Evolutionary conservation across 2,113 vertebrate genomes (phyloP), one percentile per base, ranked within the genome.

Genomic region (Connochaetes taurinus): DNA sequence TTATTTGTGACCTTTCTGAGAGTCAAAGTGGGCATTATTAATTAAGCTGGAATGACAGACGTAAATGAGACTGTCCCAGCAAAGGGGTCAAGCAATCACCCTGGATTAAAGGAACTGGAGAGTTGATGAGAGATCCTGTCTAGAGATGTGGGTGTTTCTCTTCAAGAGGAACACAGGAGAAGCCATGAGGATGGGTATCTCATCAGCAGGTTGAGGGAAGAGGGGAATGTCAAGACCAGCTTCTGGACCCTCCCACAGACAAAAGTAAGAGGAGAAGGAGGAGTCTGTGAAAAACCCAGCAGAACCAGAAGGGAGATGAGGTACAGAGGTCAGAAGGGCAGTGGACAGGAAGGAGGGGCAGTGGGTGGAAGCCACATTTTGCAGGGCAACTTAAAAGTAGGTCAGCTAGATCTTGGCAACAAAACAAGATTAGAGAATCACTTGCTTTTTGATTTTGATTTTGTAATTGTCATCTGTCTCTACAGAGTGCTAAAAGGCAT

Each of bases 401-500:
- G 96, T 97, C 90, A 74, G 60, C 58, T 64, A 81, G 50, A 92
- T 96, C 57, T 95, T 96, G 94, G 84, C 85, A 91, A 95, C 53
- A 87, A 71, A 96, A 84, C 5, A 15, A 82, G 27, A 81, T 83
- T 25, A 89, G 83, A 81, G 43, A 97, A 57, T 96, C 81, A 81
- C 45, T 64, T 53, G n/a, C 43, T 27, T 98, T 93, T 82, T 43
- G 64, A 92, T 98, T 93, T 86, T 47, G 57, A 95, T 95, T 97
- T 97, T 85, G 33, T 94, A 94, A 97, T 90, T 53, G 81, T 95
- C 83, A 88, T 82, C 57, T 89, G 71, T 95, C 55, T 92, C 93
- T 92, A 94, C 85, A 62, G 95, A 96, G 64, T 92, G 96, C 97
- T 97, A 94, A 94, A 93, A 98, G 94, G 94, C 90, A 96, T 97